These are phyloP conservation scores for Tenthredo scrophulariae DNA, from an alignment of 2,888 invertebrate genomes.

Conservation along the genomic window DNA sequence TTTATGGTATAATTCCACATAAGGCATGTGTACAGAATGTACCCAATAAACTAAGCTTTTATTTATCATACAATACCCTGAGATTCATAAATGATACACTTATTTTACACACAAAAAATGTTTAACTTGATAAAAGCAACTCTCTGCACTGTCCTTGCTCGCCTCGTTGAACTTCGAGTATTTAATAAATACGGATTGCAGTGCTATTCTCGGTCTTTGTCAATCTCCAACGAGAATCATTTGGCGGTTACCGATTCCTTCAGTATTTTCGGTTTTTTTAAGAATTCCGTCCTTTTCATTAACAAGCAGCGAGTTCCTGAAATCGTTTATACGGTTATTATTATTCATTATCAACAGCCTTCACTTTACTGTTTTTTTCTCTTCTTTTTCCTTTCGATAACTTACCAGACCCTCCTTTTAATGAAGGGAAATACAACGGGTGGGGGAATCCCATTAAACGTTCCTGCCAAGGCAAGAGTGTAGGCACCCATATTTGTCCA, in stretches of 20 bases:
- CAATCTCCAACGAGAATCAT: background rate
- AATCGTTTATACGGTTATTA: background rate
- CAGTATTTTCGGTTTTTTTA: background rate
- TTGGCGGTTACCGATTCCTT: background rate
- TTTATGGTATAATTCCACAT: background rate
- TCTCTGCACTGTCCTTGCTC: background rate
- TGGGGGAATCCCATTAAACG: constrained; percentile 82
- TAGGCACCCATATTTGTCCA: constrained; percentile 85
- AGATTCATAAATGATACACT: background rate
- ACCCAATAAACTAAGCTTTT: background rate
- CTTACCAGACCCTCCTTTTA: constrained; percentile 73
- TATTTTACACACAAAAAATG: background rate
- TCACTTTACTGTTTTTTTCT: background rate
- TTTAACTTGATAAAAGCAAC: background rate
- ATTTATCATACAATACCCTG: background rate
- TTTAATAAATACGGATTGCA: background rate
- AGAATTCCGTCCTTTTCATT: background rate
- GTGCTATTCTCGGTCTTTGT: background rate
- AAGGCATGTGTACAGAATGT: background rate
- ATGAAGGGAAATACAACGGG: constrained; percentile 77
- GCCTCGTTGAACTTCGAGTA: background rate
- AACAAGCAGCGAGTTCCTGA: constrained; percentile 9
- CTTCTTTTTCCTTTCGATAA: background rate
- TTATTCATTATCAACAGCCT: background rate
- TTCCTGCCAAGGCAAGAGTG: constrained; percentile 79